Conservation (phyloP, 2,797 vertebrate species). For the Megaceryle alcyon region DNA sequence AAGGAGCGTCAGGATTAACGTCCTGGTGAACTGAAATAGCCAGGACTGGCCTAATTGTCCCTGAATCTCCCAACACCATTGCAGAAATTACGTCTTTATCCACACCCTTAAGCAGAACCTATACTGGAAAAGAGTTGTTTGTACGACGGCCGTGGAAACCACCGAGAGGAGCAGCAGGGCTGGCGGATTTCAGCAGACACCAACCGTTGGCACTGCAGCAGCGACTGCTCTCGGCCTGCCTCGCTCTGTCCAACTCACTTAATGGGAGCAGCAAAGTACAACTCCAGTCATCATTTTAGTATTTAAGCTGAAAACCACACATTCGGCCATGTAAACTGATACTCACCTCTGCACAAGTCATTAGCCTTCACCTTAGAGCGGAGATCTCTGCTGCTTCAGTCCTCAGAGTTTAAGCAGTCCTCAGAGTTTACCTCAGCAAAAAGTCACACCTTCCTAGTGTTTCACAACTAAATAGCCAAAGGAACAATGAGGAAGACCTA, state of each 20-base stretch:
- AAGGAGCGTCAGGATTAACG: background rate
- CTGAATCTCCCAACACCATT: background rate
- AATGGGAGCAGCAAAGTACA: background rate
- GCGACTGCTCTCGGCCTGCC: background rate
- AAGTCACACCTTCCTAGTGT: background rate
- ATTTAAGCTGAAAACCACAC: background rate
- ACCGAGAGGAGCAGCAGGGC: background rate
- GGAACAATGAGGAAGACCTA: background rate
- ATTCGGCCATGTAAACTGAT: background rate
- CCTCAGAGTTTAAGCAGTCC: no score
- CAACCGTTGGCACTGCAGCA: background rate
- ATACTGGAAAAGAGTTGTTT: background rate
- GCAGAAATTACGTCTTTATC: background rate
- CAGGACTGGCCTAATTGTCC: no score
- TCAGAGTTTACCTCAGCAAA: background rate
- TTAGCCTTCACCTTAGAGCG: background rate
- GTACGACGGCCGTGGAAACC: background rate
- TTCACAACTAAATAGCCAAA: background rate
- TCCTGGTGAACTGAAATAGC: background rate
- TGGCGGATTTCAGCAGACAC: background rate
- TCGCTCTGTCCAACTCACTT: background rate
- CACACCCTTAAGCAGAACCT: background rate
- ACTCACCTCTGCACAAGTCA: conserved; percentile 4
- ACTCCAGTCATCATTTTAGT: background rate
- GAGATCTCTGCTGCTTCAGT: background rate